Evolutionary conservation across 2,888 invertebrate genomes (phyloP), one percentile per base, ranked within the genome.

Genomic region (Willowsia nigromaculata): DNA sequence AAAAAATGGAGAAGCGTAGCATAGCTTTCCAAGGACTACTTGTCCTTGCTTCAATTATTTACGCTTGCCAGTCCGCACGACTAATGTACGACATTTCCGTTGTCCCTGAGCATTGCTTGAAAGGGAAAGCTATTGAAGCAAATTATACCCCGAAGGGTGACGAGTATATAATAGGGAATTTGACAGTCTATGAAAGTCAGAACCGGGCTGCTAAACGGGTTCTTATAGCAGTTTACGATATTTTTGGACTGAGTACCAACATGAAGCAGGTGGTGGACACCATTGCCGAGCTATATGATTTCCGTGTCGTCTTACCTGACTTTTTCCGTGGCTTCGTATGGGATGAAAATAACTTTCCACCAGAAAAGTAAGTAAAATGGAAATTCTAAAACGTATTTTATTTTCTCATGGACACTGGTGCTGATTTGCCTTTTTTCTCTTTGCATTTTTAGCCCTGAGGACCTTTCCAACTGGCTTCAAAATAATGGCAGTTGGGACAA

Each of bases 181-280:
- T 91, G 33, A 76, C 82, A 0, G 88, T 92, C 13, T 92, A 92
- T 83, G 91, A 91, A 27, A 90, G 90, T 0, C 59, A 59, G 18
- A 83, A 90, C 62, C 53, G 82, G 40, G 85, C 86, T 0, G 30
- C 85, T 1, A 88, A 82, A 2, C 65, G 90, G 6, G 13, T 91
- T 0, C 82, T 92, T 9, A 91, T 92, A 56, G 91, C 85, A 4
- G 91, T 90, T 13, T 91, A 92, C 43, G 92, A 92, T 68, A 91
- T 92, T 80, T 91, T 90, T 59, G 92, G 91, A 6, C 62, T 76
- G 27, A 53, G 80, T 7, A 76, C 83, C 15, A 91, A 91, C 50
- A 91, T 90, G 11, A 90, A 90, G 25, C 90, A 89, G 50, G 90
- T 91, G 13, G 90, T 87, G 2, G 91, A 92, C 56, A 80, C 71